Conservation (phyloP, 2,113 vertebrate genomes). For the Melanerpes aurifrons region DNA sequence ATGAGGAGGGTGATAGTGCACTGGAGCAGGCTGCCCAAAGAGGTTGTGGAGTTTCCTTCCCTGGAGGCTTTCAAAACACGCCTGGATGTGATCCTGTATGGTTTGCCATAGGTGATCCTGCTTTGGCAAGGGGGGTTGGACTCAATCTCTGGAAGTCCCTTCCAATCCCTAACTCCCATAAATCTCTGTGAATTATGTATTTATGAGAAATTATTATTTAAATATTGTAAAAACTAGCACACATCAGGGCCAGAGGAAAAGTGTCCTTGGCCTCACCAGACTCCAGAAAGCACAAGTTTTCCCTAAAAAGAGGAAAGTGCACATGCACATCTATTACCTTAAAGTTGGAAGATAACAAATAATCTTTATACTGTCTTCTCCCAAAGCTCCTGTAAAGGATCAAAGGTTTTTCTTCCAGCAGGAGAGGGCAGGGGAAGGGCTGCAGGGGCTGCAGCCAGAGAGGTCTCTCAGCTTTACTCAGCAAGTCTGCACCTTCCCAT, state of each 20-base stretch:
- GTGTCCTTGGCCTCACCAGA: not conserved
- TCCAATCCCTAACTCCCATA: too few relatives aligned
- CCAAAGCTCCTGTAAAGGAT: not conserved
- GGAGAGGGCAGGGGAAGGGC: not conserved
- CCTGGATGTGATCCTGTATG: too few relatives aligned
- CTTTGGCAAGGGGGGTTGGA: too few relatives aligned
- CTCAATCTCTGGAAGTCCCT: too few relatives aligned
- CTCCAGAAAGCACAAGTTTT: not conserved
- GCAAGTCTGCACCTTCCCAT: not conserved
- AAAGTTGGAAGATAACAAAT: not conserved
- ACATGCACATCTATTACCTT: not conserved
- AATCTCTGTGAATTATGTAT: not conserved
- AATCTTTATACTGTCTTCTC: not conserved
- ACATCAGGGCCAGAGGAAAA: fast-evolving
- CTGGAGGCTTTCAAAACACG: too few relatives aligned
- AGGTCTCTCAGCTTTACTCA: not conserved
- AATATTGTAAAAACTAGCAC: not conserved
- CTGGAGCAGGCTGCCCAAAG: too few relatives aligned
- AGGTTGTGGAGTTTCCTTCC: too few relatives aligned
- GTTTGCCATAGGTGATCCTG: too few relatives aligned
- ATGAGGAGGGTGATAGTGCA: too few relatives aligned
- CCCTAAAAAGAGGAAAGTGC: not conserved
- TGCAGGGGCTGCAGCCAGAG: fast-evolving
- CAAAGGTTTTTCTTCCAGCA: not conserved
- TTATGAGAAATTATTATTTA: not conserved